Evolutionary conservation across 2,888 invertebrate species (phyloP), one percentile per base, ranked within the genome.

Genomic region (Alentia gelatinosa): DNA sequence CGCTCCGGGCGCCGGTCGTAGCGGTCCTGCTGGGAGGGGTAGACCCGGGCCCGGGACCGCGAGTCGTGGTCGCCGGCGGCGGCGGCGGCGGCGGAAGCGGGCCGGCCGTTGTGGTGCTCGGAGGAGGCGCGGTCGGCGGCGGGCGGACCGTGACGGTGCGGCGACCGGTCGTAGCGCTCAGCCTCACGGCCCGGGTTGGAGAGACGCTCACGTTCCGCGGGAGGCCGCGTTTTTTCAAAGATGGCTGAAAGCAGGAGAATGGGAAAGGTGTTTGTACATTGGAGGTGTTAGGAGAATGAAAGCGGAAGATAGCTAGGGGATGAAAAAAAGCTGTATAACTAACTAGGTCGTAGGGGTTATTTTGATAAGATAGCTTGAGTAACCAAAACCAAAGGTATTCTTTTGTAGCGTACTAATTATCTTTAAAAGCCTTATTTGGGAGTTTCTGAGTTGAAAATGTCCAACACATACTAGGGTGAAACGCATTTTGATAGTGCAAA

Each of bases 11-110:
- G 42, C n/a, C n/a, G n/a, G n/a, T n/a, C n/a, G 50, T 7, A 30
- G n/a, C 86, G 86, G 12, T 86, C 86, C 74, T 79, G 79, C n/a
- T 79, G 79, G 23, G 79, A 79, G 4, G 79, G 79, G 39, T 37
- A 79, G 79, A 15, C n/a, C 3, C 79, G 35, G 5, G 79, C 79
- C 74, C 74, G 12, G 74, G 74, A 33, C 15, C 74, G 30, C 4
- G 74, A 26, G 30, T 39, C 79, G 4, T 39, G 79, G 19, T 26
- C 37, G 74, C 9, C 33, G 79, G 35, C 79, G 15, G 79, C 79
- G 5, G 79, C 23, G 7, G 37, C 37, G 79, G 19, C n/a, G 30
- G n/a, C 74, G 26, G 74, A 4, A 26, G 15, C 74, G n/a, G 33
- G 30, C 74, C 30, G 74, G 15, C 26, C 74, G 30, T 39, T 39